Conservation (phyloP, 2,888 invertebrate genomes). For the Saturnia pavonia region DNA sequence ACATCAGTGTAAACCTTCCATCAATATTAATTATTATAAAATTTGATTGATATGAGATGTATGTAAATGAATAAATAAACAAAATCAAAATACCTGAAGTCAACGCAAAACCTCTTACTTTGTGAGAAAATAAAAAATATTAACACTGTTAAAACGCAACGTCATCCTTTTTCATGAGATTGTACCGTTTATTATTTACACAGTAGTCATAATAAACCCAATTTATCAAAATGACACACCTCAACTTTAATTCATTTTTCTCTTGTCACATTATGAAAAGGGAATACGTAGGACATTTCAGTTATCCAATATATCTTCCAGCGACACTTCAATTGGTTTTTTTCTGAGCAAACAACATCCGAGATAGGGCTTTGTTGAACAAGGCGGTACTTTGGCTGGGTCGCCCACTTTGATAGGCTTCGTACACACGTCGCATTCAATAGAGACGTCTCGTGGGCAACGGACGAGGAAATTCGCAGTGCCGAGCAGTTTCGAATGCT, state of each 20-base stretch:
- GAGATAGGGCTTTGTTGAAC: constrained; percentile 35
- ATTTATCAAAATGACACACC: constrained; percentile 31
- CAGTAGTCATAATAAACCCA: constrained; percentile 33
- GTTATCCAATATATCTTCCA: constrained; percentile 62
- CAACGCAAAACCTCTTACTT: neutral
- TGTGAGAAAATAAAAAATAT: neutral
- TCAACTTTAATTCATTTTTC: constrained; percentile 23
- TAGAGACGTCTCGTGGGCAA: constrained; percentile 60
- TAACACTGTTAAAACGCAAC: constrained; percentile 29
- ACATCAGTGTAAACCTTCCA: neutral
- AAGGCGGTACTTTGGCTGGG: constrained; percentile 60
- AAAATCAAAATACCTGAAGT: constrained; percentile 2
- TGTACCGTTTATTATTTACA: constrained; percentile 32
- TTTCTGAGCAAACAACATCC: constrained; percentile 47
- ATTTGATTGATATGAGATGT: neutral
- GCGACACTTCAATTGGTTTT: constrained; percentile 59
- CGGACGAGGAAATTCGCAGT: constrained; percentile 65
- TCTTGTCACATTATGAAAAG: constrained; percentile 22
- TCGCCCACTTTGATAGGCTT: constrained; percentile 51
- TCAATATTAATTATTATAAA: neutral
- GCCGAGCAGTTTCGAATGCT: constrained; percentile 65
- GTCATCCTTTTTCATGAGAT: constrained; percentile 45
- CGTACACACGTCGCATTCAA: constrained; percentile 56
- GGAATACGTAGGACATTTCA: constrained; percentile 32
- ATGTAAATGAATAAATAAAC: neutral